Evolutionary conservation across 2,888 invertebrate species (phyloP), one percentile per base, ranked within the genome.

Genomic region (Clanis bilineata): DNA sequence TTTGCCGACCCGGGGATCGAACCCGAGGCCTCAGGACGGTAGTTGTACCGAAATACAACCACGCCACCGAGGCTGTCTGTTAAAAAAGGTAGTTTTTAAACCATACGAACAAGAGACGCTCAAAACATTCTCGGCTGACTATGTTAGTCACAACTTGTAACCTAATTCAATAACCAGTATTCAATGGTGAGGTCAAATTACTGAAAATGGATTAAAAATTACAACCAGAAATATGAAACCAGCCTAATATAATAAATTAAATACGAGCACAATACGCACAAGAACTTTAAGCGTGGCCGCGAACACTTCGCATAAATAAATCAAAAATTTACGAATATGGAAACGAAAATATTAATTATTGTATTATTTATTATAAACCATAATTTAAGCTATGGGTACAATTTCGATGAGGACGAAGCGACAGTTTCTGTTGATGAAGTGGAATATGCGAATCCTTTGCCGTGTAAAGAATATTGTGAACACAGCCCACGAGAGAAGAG

Each of bases 381-480:
- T 7, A 62, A 60, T 56, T 38, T 64, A 32, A 60, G 62, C 62
- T 57, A 60, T 41, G 67, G 62, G 59, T 64, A 32, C n/a, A 57
- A 59, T 9, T 45, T 22, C 23, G 32, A 68, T 58, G 62, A 77
- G 54, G 77, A 79, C 28, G 79, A 76, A 28, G 67, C 62, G 0
- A 69, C 62, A 12, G 65, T 75, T 25, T 60, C 68, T 2, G 60
- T 72, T 25, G 71, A 75, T 23, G 74, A 80, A 22, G 70, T 68
- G 32, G 66, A 76, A 7, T 84, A 83, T 58, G 82, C 85, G 6
- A 62, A 64, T 10, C 74, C 86, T 1, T 57, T 64, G 15, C 54
- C 62, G 3, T 83, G 83, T 61, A 61, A 62, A 12, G 71, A 69
- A 7, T 78, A 65, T 58, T 82, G 85, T 62, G 69, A 65, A 15